Percentiles rank a stretch among this genome's conserved stretches.
Conservation (phyloP, 1,140 invertebrate species). For the Maconellicoccus hirsutus region DNA sequence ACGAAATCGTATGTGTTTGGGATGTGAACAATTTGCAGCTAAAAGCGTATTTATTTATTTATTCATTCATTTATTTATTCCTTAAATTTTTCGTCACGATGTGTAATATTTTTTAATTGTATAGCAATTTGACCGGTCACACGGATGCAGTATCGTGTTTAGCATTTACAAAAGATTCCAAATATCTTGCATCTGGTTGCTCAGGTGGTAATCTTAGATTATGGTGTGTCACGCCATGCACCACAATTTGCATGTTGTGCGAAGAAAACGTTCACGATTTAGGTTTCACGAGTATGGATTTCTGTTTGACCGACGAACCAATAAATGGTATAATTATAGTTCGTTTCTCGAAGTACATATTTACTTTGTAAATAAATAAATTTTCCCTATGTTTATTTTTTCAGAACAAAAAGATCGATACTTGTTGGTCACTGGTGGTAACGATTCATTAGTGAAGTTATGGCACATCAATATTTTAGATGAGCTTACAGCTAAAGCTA, state of each 20-base stretch:
- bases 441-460: slow-evolving; percentile 56
- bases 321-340: neutral
- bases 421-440: slow-evolving; percentile 54
- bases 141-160: slow-evolving; percentile 35
- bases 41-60: slow-evolving; percentile 41
- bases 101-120: neutral
- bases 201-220: slow-evolving; percentile 40
- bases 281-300: slow-evolving; percentile 42
- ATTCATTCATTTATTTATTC: slow-evolving; percentile 29
- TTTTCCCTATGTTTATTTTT: neutral
- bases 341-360: neutral
- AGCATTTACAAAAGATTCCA: slow-evolving; percentile 41
- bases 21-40: slow-evolving; percentile 43
- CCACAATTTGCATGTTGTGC: slow-evolving; percentile 27
- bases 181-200: slow-evolving; percentile 41
- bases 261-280: slow-evolving; percentile 43
- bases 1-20: slow-evolving; percentile 58
- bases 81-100: neutral
- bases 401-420: slow-evolving; percentile 33
- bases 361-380: neutral
- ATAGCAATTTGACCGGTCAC: slow-evolving; percentile 27
- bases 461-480: slow-evolving; percentile 46
- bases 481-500: slow-evolving; percentile 22
- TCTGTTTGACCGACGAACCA: slow-evolving; percentile 29
- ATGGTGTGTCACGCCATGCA: slow-evolving; percentile 37